These are phyloP conservation scores for Panzeria rudis DNA, from an alignment of 2,888 invertebrate genomes.

Conservation along the genomic window DNA sequence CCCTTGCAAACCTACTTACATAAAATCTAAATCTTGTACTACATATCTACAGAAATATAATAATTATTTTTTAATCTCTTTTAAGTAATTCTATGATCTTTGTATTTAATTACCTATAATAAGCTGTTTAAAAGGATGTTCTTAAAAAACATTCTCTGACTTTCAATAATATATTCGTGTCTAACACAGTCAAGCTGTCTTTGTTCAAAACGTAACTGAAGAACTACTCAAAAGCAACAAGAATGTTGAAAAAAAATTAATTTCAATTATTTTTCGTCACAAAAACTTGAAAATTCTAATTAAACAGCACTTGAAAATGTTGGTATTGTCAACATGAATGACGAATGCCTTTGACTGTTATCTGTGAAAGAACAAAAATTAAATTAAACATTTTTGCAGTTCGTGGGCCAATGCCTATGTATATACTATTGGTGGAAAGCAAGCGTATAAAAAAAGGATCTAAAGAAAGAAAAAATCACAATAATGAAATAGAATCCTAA, in stretches of 20 bases:
- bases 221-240: neutral
- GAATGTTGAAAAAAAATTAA: conserved; percentile 38
- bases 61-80: no score
- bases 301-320: conserved; percentile 70
- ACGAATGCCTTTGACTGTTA: conserved; percentile 50
- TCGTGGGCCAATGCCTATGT: conserved; percentile 14
- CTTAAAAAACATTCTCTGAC: neutral
- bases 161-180: neutral
- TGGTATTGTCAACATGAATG: conserved; percentile 56
- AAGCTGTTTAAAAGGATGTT: neutral
- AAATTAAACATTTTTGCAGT: conserved; percentile 29
- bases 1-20: no score
- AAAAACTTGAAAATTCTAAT: conserved; percentile 72
- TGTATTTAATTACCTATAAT: neutral
- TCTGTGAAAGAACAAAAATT: neutral
- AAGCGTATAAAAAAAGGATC: neutral
- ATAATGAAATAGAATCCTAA: conserved; percentile 30
- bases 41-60: no score
- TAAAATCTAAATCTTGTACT: no score
- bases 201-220: neutral
- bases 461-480: conserved; percentile 17
- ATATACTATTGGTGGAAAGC: neutral
- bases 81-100: no score
- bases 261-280: conserved; percentile 62
- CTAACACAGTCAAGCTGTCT: neutral